phyloP scores from a whole-genome alignment of 2,113 vertebrate genomes.

The Tragulus kanchil region DNA sequence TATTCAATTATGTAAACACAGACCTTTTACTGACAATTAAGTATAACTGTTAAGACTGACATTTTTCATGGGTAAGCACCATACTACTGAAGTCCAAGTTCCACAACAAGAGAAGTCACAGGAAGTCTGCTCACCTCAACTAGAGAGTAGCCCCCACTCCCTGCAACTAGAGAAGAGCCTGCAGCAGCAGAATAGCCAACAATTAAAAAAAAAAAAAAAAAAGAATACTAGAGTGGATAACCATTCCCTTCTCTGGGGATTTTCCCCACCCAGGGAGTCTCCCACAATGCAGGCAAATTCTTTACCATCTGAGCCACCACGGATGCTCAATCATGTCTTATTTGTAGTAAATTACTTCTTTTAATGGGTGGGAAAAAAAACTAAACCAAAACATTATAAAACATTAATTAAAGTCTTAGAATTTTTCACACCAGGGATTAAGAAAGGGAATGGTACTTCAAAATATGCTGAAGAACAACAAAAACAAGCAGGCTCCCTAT shows the following conservation, averaged over 20 bases:
- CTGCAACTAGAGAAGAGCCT: too few relatives aligned
- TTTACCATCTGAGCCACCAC: background rate
- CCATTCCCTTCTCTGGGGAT: background rate
- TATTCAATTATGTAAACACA: background rate
- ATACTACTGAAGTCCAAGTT: too few relatives aligned
- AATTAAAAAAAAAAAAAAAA: too few relatives aligned
- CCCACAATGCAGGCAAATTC: background rate
- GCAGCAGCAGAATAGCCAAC: too few relatives aligned
- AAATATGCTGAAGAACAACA: slow-evolving; percentile 10
- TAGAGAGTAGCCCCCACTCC: too few relatives aligned
- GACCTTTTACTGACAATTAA: background rate
- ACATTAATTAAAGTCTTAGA: slow-evolving; percentile 6
- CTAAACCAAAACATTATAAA: slow-evolving; percentile 53
- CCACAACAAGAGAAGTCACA: too few relatives aligned
- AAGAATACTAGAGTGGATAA: background rate
- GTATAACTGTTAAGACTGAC: background rate
- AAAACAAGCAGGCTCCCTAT: background rate
- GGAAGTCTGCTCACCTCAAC: too few relatives aligned
- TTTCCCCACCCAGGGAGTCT: background rate
- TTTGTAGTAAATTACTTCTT: slow-evolving; percentile 16
- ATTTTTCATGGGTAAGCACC: too few relatives aligned
- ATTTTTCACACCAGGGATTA: background rate
- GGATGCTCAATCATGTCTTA: background rate
- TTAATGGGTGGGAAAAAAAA: background rate
- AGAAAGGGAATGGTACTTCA: background rate